Base-by-base conservation (phyloP, 2,113 vertebrate species). In the Daboia siamensis region DNA sequence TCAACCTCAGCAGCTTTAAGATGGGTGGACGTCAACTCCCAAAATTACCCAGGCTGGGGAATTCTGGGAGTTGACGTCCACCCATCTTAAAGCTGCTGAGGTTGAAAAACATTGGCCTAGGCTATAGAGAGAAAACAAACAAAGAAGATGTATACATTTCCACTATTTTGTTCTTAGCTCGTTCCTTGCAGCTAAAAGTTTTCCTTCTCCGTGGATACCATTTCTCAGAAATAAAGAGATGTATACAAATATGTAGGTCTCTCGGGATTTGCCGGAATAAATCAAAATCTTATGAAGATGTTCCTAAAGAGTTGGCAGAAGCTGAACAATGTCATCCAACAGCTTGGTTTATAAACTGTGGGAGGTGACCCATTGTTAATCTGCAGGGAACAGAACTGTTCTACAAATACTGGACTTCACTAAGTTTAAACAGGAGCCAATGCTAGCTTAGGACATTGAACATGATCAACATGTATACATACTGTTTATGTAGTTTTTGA, bases 341-440 rank as follows among this genome's bases (percentile, higher is more conserved):
- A 91, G 93, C 93, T 90, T 87, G 91, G 39, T 93, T 90, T 88
- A 88, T 1, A 46, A 94, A 2, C 91, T 94, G 92, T 93, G 91
- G 95, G 95, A 92, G 57, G 90, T 95, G 94, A 90, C 80, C 90
- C 94, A 94, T 91, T 91, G 61, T 92, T 95, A 93, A 93, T 55
- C 85, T 59, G 89, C 39, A 90, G 88, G 90, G 56, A 13, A 90
- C 94, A 92, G 90, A 88, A 92, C 92, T 64, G 92, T 91, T 29
- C 87, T 94, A 0, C 0, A 24, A 51, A 93, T 87, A 88, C 88
- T 94, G 80, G 94, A 91, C 91, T 90, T 89, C 90, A 80, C 33
- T 93, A 29, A 61, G 29, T 91, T 95, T 86, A 93, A 17, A 56
- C 4, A 1, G 48, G n/a, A 11, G 11, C 84, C 11, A 46, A 7